A percentile compares a stretch with the other conserved stretches of the same genome.
Evolutionary conservation across 2,888 invertebrate species (phyloP).

Genomic region (Arctia plantaginis): DNA sequence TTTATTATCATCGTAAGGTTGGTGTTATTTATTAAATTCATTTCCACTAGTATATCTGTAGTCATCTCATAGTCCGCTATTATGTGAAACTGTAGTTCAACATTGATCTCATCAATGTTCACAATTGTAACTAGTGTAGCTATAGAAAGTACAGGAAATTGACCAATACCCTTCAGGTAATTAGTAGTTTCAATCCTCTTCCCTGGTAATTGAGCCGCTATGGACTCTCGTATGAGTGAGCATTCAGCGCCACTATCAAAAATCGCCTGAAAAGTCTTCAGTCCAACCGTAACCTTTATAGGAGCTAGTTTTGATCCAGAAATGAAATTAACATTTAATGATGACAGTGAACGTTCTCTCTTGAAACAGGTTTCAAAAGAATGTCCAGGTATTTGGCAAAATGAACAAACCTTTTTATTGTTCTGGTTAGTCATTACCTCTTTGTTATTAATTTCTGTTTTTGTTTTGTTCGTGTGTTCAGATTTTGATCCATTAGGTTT

Average conservation of each 20-base stretch:
- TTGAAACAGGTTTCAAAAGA: no score
- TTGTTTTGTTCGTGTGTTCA: no score
- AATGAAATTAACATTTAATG: no score
- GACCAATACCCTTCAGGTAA: slow-evolving; percentile 46
- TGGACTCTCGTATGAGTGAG: no score
- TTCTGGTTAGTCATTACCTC: slow-evolving; percentile 20
- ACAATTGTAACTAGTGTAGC: neutral
- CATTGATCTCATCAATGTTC: neutral
- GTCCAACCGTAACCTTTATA: slow-evolving; percentile 31
- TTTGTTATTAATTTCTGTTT: slow-evolving; percentile 1
- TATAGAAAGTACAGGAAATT: slow-evolving; percentile 28
- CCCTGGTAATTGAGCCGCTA: slow-evolving; percentile 45
- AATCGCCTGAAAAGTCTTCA: slow-evolving; percentile 28
- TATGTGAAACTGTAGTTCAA: slow-evolving; percentile 32
- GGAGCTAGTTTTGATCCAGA: slow-evolving; percentile 24
- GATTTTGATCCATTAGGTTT: no score
- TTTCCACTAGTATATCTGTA: slow-evolving; percentile 31
- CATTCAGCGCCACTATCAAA: slow-evolving; percentile 60
- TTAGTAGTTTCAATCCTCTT: slow-evolving; percentile 29
- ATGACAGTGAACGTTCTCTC: no score
- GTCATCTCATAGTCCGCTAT: slow-evolving; percentile 4
- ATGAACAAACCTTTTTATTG: neutral
- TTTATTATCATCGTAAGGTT: neutral
- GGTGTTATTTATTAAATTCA: slow-evolving; percentile 12
- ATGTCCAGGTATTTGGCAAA: no score